Percentiles rank a stretch among this genome's conserved stretches.
Conservation (phyloP, 1,140 invertebrate genomes). For the Saccostrea echinata region DNA sequence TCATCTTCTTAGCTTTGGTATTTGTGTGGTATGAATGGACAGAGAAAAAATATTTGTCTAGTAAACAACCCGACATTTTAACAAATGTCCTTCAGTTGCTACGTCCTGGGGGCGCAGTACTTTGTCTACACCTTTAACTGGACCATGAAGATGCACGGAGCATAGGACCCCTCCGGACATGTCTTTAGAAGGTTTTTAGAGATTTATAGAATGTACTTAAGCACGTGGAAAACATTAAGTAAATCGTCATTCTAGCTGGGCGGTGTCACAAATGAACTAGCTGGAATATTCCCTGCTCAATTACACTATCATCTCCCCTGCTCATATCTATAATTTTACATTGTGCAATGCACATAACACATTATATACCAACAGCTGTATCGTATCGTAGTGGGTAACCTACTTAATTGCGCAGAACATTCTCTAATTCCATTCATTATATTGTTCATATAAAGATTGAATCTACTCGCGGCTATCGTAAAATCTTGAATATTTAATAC, state of each 20-base stretch:
- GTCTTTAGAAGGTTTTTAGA: not conserved
- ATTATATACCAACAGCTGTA: not conserved
- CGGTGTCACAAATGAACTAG: not conserved
- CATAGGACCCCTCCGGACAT: not conserved
- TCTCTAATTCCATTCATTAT: conserved; percentile 15
- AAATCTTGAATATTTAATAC: conserved; percentile 11
- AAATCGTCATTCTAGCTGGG: not conserved
- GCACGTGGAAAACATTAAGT: conserved; percentile 19
- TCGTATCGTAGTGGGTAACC: not conserved
- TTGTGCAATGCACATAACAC: not conserved
- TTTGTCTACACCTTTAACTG: not conserved
- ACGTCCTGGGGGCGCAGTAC: not conserved
- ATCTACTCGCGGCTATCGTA: conserved; percentile 2
- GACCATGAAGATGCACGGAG: conserved; percentile 23
- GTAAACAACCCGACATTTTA: conserved; percentile 22
- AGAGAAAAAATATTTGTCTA: conserved; percentile 20
- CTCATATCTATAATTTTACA: not conserved
- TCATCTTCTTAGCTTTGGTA: conserved; percentile 10
- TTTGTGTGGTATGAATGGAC: conserved; percentile 8
- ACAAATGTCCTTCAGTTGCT: conserved; percentile 16
- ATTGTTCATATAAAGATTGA: conserved; percentile 2
- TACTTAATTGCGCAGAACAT: conserved; percentile 18
- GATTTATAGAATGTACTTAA: conserved; percentile 28
- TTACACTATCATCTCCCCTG: not conserved
- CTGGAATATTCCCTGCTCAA: too few relatives aligned